Base-by-base conservation (phyloP, 2,113 vertebrate genomes). In the Macquaria australasica region DNA sequence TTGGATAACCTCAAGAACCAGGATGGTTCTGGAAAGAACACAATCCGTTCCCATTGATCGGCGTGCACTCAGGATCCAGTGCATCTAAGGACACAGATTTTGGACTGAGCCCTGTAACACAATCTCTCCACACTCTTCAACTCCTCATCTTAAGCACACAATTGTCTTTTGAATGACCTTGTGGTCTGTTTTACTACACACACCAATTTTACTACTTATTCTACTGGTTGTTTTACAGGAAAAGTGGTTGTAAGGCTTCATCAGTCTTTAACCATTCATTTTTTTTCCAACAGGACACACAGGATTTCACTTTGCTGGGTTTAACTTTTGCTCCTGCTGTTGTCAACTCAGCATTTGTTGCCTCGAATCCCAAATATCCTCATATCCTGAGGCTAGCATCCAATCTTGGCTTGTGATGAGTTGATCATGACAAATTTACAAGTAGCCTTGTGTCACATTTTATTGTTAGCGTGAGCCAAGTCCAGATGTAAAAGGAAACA, bases 91-190 rank as follows among this genome's bases (percentile, higher is more conserved):
- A 96, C 95, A 95, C 77, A 41, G 88, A 90, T 80, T 88, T 81
- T 96, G 94, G 95, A 90, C 66, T 21, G 76, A 81, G 83, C 84
- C 78, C 87, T 93, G 95, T 95, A 95, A 96, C 77, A 87, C 86
- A 94, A 95, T 94, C 94, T 89, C 82, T 79, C 89, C 91, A 90
- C 91, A 92, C 94, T 94, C 82, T 89, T 90, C 92, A 89, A 89
- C 91, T 91, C 90, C 85, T 90, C 92, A 93, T 91, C 92, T 90
- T 93, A 93, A 90, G 83, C 92, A 91, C 86, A 89, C 94, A 94
- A 91, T 95, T 95, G 95, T 96, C 95, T 96, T 95, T 92, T 93
- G 87, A 94, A 93, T 94, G 90, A 95, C 93, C 95, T 95, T 95
- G 95, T 90, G 94, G 91, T 95, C 82, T 86, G 85, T 89, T 94